Evolutionary conservation across 2,888 invertebrate species (phyloP), one percentile per base, ranked within the genome.

Genomic region (Watsonalla cultraria): DNA sequence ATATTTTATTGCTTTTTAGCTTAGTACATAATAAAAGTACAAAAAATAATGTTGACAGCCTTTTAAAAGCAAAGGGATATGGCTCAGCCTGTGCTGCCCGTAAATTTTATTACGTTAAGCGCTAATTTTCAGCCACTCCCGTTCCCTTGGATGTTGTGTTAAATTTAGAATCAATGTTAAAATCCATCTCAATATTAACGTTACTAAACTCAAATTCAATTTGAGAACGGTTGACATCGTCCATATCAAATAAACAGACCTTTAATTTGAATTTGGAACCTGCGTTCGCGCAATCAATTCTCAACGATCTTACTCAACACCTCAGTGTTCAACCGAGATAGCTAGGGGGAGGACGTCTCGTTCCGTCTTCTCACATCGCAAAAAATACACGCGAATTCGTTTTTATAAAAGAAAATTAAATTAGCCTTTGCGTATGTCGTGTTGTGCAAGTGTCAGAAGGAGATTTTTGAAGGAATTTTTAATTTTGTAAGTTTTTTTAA

Each of bases 401-500:
- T 48, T 53, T 51, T 14, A n/a, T 51, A 53, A 51, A 15, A 9
- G 46, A 46, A 45, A 47, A 46, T 37, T 39, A 42, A 47, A 45
- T 45, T 15, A 33, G 7, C 39, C 14, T 37, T 37, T 37, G 35
- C 37, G 49, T 37, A 15, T 55, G 9, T 56, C 56, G 58, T 64
- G 57, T 33, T 61, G 68, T 76, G 76, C 57, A 59, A 65, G 78
- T 78, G 75, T 59, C 65, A 61, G 66, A 64, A 57, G 58, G 54
- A 55, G 52, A 54, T 62, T 62, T 59, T 58, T 49, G 42, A 54
- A 57, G 59, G 55, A 45, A 63, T 65, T 54, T 61, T 69, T 57
- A 59, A 49, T 54, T 60, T 70, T 78, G 78, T 78, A 56, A 78
- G 78, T 78, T 60, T 0, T 45, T 60, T 53, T 58, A 60, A 47